Base-by-base conservation (phyloP, 1,140 invertebrate genomes). In the Ceratina calcarata region DNA sequence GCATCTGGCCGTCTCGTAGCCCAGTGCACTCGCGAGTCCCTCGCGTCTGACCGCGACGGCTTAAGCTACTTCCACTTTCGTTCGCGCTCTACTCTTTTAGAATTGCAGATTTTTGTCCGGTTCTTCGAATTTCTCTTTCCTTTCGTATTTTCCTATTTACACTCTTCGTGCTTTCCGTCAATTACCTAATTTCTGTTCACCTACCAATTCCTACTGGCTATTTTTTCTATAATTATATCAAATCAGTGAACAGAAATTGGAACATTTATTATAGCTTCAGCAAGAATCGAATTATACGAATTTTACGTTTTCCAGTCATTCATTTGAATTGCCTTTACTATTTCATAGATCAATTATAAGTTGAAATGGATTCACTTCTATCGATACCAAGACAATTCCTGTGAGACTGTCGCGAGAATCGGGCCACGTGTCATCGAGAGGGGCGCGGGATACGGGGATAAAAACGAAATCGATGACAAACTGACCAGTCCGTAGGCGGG, bases 381-480 rank as follows among this genome's bases (percentile, higher is more conserved):
- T 32, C 4, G 27, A 13, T 18, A n/a, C 1, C 55, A 16, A 57
- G 37, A 32, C 12, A 3, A 45, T 13, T 12, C 18, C 70, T 66
- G 24, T 68, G 53, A n/a, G 60, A 51, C 78, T 53, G 8, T 81
- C 71, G 78, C 81, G 62, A 22, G 22, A 15, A 45, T 58, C 51
- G 76, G 80, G 82, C 82, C 82, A 84, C 84, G 78, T 86, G 79
- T 85, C 83, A 85, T 85, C 84, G 84, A 84, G 83, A 82, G 83
- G 82, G 82, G 84, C 76, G 83, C 75, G 84, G 83, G 84, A 85
- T 86, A 85, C 78, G 69, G 61, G 69, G 83, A 85, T 86, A 86
- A 85, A 86, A 82, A 86, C 84, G 84, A 86, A 86, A 86, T 86
- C 84, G 80, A 86, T 86, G 84, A 86, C 82, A 86, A 86, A 86